Conservation (phyloP, 2,113 vertebrate species). For the Actinemys pallida region DNA sequence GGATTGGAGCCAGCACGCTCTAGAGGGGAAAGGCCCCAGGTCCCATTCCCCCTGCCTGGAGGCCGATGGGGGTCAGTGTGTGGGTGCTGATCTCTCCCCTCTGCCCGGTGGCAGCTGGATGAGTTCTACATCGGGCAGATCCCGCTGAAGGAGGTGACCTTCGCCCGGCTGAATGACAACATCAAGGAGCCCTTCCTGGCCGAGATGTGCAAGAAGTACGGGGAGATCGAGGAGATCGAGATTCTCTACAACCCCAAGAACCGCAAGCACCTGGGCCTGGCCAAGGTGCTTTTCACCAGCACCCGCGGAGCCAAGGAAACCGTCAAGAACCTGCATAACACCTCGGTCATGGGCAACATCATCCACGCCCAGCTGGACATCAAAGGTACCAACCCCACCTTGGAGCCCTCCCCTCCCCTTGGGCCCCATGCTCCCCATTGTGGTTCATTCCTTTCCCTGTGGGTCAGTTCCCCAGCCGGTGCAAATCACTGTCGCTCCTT, state of each 20-base stretch:
- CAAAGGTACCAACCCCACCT: slow-evolving; percentile 80
- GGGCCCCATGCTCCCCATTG: background rate
- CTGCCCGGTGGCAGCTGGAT: slow-evolving; percentile 82
- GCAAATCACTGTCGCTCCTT: background rate
- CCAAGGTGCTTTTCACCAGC: slow-evolving; percentile 91
- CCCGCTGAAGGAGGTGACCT: slow-evolving; percentile 94
- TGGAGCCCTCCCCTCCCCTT: too few species aligned
- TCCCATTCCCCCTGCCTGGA: background rate
- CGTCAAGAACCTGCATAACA: slow-evolving; percentile 92
- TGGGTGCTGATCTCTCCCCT: background rate
- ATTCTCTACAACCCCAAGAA: slow-evolving; percentile 93
- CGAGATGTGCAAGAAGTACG: slow-evolving; percentile 95
- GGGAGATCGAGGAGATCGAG: slow-evolving; percentile 94
- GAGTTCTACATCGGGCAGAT: slow-evolving; percentile 94
- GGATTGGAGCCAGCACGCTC: too few species aligned
- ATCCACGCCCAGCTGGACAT: slow-evolving; percentile 94
- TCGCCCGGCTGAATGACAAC: slow-evolving; percentile 94
- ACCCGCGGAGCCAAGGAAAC: slow-evolving; percentile 92
- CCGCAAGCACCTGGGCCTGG: slow-evolving; percentile 92
- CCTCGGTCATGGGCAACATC: slow-evolving; percentile 94
- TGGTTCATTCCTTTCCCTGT: background rate
- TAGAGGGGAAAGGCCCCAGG: background rate
- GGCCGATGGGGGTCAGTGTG: background rate
- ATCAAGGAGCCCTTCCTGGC: slow-evolving; percentile 92
- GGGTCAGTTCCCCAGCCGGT: background rate